A percentile compares a stretch with the other conserved stretches of the same genome.
Conservation (phyloP, 2,888 invertebrate genomes). For the Unio delphinus region DNA sequence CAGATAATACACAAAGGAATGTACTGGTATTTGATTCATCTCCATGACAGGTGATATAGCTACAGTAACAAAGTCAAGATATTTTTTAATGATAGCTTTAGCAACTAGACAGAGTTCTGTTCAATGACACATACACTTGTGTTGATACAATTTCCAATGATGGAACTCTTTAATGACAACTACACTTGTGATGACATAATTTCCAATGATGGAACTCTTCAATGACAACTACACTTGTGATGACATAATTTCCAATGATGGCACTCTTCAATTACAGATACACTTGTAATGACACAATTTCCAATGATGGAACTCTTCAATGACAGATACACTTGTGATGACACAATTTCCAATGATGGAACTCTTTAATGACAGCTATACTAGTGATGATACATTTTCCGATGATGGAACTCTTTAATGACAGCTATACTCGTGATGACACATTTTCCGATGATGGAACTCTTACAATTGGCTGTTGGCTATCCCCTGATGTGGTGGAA, state of each 20-base stretch:
- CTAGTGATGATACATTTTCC: slow-evolving; percentile 42
- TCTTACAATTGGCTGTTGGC: slow-evolving; percentile 30
- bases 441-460: slow-evolving; percentile 27
- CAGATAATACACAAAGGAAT: neutral
- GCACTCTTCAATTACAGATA: slow-evolving; percentile 8
- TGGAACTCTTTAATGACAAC: too few relatives aligned
- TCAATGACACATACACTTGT: too few relatives aligned
- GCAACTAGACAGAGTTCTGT: too few relatives aligned
- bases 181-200: too few relatives aligned
- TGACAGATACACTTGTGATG: slow-evolving; percentile 38
- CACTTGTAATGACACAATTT: slow-evolving; percentile 46
- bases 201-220: too few relatives aligned
- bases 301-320: slow-evolving; percentile 15
- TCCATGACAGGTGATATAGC: neutral
- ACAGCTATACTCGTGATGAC: slow-evolving; percentile 42
- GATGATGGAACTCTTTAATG: slow-evolving; percentile 15
- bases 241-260: slow-evolving; percentile 32
- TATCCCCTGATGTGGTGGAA: slow-evolving; percentile 35
- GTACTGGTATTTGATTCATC: neutral
- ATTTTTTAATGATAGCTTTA: too few relatives aligned
- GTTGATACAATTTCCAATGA: too few relatives aligned
- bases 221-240: too few relatives aligned
- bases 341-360: slow-evolving; percentile 30
- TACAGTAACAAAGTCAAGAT: neutral
- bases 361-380: slow-evolving; percentile 22